phyloP scores from a whole-genome alignment of 2,113 vertebrate species.

The Poicephalus meyeri region DNA sequence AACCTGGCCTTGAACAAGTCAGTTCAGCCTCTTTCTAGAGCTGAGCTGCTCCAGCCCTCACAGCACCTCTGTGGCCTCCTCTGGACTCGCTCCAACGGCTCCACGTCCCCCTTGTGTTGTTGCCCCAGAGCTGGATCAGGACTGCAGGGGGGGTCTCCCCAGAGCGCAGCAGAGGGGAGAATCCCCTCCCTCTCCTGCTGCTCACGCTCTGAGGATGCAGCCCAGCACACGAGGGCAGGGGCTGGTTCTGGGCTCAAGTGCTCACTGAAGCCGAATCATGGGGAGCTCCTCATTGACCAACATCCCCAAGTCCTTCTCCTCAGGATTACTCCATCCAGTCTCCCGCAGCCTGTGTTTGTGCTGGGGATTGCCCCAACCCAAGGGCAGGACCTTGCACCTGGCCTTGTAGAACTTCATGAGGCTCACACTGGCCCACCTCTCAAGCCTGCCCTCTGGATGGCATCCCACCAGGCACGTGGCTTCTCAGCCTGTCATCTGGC shows the following conservation, averaged over 20 bases:
- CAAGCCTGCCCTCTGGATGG: not conserved
- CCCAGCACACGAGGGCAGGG: not conserved
- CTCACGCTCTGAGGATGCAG: not conserved
- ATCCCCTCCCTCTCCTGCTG: not conserved
- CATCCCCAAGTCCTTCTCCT: not conserved
- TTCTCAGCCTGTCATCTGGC: not conserved
- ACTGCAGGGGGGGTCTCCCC: not conserved
- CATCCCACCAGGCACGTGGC: not conserved
- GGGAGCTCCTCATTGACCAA: not conserved
- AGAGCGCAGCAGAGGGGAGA: fast-evolving
- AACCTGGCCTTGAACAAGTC: not conserved
- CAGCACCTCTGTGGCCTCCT: not conserved
- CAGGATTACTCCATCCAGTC: not conserved
- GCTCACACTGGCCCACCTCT: not conserved
- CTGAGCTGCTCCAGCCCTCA: not conserved
- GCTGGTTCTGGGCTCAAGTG: not conserved
- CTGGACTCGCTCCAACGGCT: not conserved
- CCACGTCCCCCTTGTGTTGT: not conserved
- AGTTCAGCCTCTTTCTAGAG: not conserved
- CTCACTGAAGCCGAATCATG: not conserved
- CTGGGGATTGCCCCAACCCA: not conserved
- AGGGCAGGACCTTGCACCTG: not conserved
- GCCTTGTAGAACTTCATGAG: not conserved
- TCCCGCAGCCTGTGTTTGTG: not conserved
- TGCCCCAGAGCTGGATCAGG: not conserved